phyloP scores from a whole-genome alignment of 2,888 invertebrate genomes.

The Acanthosepion lycidas region DNA sequence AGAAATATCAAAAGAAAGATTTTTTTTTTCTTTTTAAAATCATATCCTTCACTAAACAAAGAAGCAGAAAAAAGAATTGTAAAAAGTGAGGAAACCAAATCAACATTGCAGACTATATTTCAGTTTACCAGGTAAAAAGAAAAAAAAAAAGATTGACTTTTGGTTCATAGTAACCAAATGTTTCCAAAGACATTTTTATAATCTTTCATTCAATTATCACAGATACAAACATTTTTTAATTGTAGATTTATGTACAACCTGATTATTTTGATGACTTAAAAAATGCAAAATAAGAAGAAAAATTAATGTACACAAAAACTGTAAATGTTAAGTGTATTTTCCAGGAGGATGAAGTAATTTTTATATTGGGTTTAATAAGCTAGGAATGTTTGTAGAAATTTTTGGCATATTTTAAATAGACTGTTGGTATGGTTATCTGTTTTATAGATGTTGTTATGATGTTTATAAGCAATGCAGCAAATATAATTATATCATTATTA shows the following conservation, averaged over 20 bases:
- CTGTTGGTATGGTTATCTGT: background rate
- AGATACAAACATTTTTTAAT: background rate
- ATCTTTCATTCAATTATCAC: background rate
- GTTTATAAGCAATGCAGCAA: background rate
- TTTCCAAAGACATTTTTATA: background rate
- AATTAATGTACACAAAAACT: background rate
- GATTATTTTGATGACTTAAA: background rate
- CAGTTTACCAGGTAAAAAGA: background rate
- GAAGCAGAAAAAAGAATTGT: background rate
- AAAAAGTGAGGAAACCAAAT: background rate
- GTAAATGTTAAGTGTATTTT: constrained; percentile 1
- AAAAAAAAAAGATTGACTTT: background rate
- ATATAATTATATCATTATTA: background rate
- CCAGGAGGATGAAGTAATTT: background rate
- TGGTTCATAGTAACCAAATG: background rate
- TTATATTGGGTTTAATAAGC: background rate
- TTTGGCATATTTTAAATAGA: background rate
- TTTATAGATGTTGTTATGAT: background rate
- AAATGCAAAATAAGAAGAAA: background rate
- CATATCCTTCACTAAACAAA: background rate
- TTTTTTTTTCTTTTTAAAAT: background rate
- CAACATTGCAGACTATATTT: background rate
- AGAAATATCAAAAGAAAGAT: background rate
- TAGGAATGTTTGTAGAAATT: background rate
- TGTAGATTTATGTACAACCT: background rate